Evolutionary conservation across 2,888 invertebrate species (phyloP).

Genomic region (Cantharis flavilabris): DNA sequence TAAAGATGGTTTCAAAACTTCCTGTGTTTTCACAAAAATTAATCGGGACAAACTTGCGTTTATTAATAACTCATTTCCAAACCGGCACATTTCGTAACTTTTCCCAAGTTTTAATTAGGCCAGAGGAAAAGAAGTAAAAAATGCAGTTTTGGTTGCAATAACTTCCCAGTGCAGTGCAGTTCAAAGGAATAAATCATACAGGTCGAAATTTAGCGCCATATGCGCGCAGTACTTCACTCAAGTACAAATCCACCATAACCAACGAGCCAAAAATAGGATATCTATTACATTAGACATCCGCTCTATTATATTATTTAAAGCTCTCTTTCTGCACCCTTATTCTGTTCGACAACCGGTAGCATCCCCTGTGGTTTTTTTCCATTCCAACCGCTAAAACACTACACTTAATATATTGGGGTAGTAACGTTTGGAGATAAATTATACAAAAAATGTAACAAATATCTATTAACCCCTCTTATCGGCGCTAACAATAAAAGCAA

Average conservation of each 20-base stretch:
- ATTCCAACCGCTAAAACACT: background rate
- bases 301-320: slow-evolving; percentile 23
- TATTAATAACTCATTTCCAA: background rate
- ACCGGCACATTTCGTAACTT: background rate
- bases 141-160: no score
- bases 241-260: slow-evolving; percentile 1
- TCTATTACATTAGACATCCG: slow-evolving; percentile 27
- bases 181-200: background rate
- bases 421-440: background rate
- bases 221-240: slow-evolving; percentile 15
- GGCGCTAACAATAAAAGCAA: background rate
- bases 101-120: background rate
- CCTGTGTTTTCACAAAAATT: background rate
- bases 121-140: no score
- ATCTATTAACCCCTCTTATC: background rate
- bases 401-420: background rate
- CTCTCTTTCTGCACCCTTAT: slow-evolving; percentile 19
- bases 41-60: background rate
- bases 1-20: background rate
- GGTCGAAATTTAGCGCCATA: slow-evolving; percentile 23
- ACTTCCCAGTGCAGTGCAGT: no score
- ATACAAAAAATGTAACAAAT: background rate
- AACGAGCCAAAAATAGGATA: slow-evolving; percentile 19
- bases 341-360: slow-evolving; percentile 9
- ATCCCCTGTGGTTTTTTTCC: slow-evolving; percentile 15